Percentiles rank a stretch among this genome's conserved stretches.
phyloP scores from a whole-genome alignment of 2,797 vertebrate genomes.

The Geotrypetes seraphini region DNA sequence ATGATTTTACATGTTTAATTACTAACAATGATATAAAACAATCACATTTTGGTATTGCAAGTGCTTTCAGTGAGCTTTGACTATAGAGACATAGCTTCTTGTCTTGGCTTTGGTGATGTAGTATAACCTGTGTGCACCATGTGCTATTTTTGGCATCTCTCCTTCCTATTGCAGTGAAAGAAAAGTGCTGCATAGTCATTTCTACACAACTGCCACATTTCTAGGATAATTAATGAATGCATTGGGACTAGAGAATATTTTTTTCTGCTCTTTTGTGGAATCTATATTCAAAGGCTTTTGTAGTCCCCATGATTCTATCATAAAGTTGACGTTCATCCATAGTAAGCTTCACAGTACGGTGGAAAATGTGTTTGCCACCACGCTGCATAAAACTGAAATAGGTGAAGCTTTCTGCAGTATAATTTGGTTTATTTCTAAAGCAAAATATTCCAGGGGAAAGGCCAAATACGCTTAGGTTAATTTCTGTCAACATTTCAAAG shows the following conservation, averaged over 20 bases:
- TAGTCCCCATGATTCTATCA: not conserved
- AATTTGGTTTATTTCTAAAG: not conserved
- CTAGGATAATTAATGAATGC: slow-evolving; percentile 11
- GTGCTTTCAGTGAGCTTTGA: no score
- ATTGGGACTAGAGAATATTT: not conserved
- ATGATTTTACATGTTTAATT: no score
- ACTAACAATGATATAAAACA: no score
- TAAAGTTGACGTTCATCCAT: not conserved
- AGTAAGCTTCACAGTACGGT: not conserved
- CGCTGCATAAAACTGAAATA: not conserved
- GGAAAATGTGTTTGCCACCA: accelerated
- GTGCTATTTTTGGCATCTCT: not conserved
- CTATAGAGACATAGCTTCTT: no score
- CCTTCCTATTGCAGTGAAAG: not conserved
- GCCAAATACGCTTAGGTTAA: not conserved
- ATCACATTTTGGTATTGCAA: no score
- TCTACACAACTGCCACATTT: slow-evolving; percentile 6
- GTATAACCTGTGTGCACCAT: not conserved
- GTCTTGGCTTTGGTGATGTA: not conserved
- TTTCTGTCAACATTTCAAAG: not conserved
- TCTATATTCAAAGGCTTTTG: not conserved
- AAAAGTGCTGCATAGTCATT: not conserved
- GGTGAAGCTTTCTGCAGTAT: not conserved
- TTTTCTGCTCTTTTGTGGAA: slow-evolving; percentile 4
- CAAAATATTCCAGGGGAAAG: not conserved